Evolutionary conservation across 2,888 invertebrate genomes (phyloP).

Genomic region (Eupithecia tripunctaria): DNA sequence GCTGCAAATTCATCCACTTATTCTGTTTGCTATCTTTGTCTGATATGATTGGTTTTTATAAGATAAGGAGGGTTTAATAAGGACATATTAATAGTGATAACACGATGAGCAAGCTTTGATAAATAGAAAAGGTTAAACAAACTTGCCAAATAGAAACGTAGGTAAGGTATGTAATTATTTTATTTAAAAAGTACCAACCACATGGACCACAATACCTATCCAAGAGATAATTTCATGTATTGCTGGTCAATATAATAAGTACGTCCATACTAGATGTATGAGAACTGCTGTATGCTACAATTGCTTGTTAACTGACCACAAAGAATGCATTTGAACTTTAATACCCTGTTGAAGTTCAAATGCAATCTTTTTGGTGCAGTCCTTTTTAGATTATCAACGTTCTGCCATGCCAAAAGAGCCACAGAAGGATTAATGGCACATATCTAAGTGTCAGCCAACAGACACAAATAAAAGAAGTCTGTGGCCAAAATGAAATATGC

Average conservation of each 20-base stretch:
- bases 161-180: background rate
- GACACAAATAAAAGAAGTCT: conserved; percentile 71
- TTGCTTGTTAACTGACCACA: no score
- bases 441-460: conserved; percentile 64
- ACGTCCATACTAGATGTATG: background rate
- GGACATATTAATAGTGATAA: background rate
- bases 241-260: background rate
- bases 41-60: conserved; percentile 35
- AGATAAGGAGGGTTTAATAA: conserved; percentile 29
- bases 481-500: conserved; percentile 70
- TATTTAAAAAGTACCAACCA: background rate
- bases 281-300: no score
- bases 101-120: background rate
- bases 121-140: background rate
- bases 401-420: conserved; percentile 8
- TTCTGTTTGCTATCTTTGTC: conserved; percentile 38
- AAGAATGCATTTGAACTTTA: no score
- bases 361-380: background rate
- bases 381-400: background rate
- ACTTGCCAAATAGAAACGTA: background rate
- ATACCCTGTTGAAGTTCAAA: background rate
- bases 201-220: background rate
- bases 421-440: conserved; percentile 35
- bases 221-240: background rate
- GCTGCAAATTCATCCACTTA: conserved; percentile 44